A percentile compares a stretch with the other conserved stretches of the same genome.
These are phyloP conservation scores for Diprion similis DNA, from an alignment of 1,140 invertebrate species.

Conservation along the genomic window DNA sequence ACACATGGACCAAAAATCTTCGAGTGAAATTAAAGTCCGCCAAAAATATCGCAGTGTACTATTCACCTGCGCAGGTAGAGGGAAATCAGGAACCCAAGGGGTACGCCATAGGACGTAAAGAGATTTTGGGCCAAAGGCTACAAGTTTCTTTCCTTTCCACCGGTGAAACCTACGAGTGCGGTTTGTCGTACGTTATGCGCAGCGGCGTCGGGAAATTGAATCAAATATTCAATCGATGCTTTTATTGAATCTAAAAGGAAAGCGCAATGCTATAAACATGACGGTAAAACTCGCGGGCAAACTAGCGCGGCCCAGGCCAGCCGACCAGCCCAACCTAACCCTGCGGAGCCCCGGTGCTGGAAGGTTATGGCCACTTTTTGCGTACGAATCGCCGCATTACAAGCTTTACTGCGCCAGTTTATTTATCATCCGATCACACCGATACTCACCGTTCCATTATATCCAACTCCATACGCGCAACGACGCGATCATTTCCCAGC, in stretches of 20 bases:
- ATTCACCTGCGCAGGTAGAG: no score
- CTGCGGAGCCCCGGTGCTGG: not conserved
- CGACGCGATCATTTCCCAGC: not conserved
- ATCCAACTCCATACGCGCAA: not conserved
- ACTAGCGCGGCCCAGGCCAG: not conserved
- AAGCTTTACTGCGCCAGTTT: slow-evolving; percentile 11
- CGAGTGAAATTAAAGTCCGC: no score
- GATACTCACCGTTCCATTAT: not conserved
- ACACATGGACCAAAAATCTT: no score
- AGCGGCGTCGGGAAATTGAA: slow-evolving; percentile 2
- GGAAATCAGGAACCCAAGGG: no score
- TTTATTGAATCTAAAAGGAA: slow-evolving; percentile 18
- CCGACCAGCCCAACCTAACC: not conserved
- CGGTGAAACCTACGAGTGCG: not conserved
- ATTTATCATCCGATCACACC: slow-evolving; percentile 12
- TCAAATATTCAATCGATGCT: slow-evolving; percentile 18
- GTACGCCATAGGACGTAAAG: no score
- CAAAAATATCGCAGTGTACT: no score
- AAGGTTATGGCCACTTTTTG: slow-evolving; percentile 12
- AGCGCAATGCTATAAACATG: slow-evolving; percentile 15
- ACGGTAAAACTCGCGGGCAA: slow-evolving; percentile 10
- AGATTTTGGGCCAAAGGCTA: no score
- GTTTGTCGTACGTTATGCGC: slow-evolving; percentile 2
- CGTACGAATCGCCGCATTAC: slow-evolving; percentile 16
- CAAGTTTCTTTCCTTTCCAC: not conserved